These are phyloP conservation scores for Delia radicum DNA, from an alignment of 1,140 invertebrate genomes.

Conservation along the genomic window DNA sequence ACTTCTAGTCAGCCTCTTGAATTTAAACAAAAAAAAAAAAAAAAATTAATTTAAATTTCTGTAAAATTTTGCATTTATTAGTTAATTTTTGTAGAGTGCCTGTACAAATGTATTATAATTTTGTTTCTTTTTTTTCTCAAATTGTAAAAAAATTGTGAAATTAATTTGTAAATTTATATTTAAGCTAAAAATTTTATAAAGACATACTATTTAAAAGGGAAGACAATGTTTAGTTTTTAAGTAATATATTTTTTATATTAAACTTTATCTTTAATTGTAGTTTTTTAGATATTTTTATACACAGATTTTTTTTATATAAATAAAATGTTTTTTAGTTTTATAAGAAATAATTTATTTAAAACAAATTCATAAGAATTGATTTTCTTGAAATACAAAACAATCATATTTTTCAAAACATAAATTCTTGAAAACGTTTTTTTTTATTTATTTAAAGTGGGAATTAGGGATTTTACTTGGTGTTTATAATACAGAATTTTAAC, in stretches of 20 bases:
- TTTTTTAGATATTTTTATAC: not conserved
- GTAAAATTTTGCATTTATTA: not conserved
- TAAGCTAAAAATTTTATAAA: not conserved
- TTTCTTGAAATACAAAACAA: slow-evolving; percentile 7
- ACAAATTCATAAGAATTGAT: no score
- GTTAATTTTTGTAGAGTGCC: slow-evolving; percentile 3
- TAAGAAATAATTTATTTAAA: slow-evolving; percentile 22
- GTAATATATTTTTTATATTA: slow-evolving; percentile 4
- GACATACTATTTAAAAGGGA: not conserved
- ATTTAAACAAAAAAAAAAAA: not conserved
- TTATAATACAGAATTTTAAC: not conserved
- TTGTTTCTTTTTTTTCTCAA: not conserved
- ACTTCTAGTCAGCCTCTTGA: slow-evolving; percentile 19
- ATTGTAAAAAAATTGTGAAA: not conserved
- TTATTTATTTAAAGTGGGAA: not conserved
- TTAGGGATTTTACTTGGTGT: not conserved
- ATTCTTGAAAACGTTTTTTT: not conserved
- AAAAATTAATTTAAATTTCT: not conserved
- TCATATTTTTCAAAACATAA: not conserved
- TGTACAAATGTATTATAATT: slow-evolving; percentile 24
- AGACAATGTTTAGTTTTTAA: not conserved
- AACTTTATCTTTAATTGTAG: not conserved
- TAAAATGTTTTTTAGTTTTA: slow-evolving; percentile 25
- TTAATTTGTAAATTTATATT: not conserved
- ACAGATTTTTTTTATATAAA: slow-evolving; percentile 5